A percentile compares a stretch with the other conserved stretches of the same genome.
These are phyloP conservation scores for Heteractis magnifica DNA, from an alignment of 92 coral and sea anemone species.

Conservation along the genomic window DNA sequence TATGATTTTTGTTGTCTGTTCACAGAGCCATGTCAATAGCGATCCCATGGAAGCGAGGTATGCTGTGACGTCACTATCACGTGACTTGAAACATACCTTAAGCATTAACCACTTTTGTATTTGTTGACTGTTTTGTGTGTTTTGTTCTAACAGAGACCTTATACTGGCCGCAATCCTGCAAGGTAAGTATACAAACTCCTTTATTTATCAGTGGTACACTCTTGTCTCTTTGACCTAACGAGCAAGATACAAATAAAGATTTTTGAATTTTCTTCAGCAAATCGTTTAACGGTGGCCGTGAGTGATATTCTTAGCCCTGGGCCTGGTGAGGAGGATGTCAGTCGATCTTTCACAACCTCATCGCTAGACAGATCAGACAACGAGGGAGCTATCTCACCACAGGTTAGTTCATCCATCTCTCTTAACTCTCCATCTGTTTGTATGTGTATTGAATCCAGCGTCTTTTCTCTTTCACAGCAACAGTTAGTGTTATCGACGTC, in stretches of 20 bases:
- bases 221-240: neutral
- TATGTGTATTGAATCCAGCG: neutral
- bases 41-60: slow-evolving; percentile 83
- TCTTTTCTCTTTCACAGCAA: slow-evolving; percentile 56
- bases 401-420: slow-evolving; percentile 36
- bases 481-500: slow-evolving; percentile 93
- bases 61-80: neutral
- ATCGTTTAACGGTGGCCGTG: slow-evolving; percentile 94
- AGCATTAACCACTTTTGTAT: neutral
- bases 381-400: slow-evolving; percentile 55
- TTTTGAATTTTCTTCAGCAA: slow-evolving; percentile 48
- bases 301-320: slow-evolving; percentile 91
- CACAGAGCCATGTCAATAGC: slow-evolving; percentile 60
- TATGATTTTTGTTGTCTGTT: neutral
- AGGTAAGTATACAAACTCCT: slow-evolving; percentile 45
- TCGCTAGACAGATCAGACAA: slow-evolving; percentile 42
- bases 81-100: neutral
- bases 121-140: neutral
- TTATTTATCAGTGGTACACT: neutral
- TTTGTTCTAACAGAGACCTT: slow-evolving; percentile 59
- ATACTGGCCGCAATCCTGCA: slow-evolving; percentile 89
- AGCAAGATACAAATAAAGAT: neutral
- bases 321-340: slow-evolving; percentile 48
- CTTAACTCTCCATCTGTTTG: slow-evolving; percentile 19
- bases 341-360: slow-evolving; percentile 28